Percentiles rank a stretch among this genome's conserved stretches.
Conservation (phyloP, 2,888 invertebrate species). For the Philhelius pedissequus region DNA sequence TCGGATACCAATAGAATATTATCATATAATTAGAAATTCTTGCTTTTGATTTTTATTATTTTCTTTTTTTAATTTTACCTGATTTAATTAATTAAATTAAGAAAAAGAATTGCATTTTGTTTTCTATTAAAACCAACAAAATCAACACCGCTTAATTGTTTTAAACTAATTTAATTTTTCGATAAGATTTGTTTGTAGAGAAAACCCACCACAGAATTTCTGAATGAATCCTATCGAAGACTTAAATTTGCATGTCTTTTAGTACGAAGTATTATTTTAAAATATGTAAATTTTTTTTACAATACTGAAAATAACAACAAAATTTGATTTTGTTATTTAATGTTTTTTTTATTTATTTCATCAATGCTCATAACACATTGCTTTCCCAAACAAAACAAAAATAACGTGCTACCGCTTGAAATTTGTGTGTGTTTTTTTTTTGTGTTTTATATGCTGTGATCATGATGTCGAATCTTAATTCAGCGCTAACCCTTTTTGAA, state of each 20-base stretch:
- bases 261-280: slow-evolving; percentile 23
- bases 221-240: slow-evolving; percentile 45
- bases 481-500: slow-evolving; percentile 81
- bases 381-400: background rate
- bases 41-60: slow-evolving; percentile 61
- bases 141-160: slow-evolving; percentile 3
- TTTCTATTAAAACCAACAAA: slow-evolving; percentile 56
- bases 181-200: slow-evolving; percentile 31
- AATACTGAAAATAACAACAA: background rate
- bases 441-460: slow-evolving; percentile 69
- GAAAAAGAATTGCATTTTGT: slow-evolving; percentile 65
- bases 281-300: background rate
- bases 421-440: slow-evolving; percentile 5
- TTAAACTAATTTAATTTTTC: slow-evolving; percentile 48
- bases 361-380: slow-evolving; percentile 5
- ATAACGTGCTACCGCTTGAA: slow-evolving; percentile 21
- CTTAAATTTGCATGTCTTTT: slow-evolving; percentile 53
- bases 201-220: slow-evolving; percentile 29
- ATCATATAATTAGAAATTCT: slow-evolving; percentile 67
- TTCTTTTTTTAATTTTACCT: slow-evolving; percentile 44
- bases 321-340: slow-evolving; percentile 16
- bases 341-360: slow-evolving; percentile 16
- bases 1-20: slow-evolving; percentile 74
- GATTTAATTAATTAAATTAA: slow-evolving; percentile 24
- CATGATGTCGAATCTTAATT: slow-evolving; percentile 48